Evolutionary conservation across 2,113 vertebrate species (phyloP).

Genomic region (Pyxicephalus adspersus): DNA sequence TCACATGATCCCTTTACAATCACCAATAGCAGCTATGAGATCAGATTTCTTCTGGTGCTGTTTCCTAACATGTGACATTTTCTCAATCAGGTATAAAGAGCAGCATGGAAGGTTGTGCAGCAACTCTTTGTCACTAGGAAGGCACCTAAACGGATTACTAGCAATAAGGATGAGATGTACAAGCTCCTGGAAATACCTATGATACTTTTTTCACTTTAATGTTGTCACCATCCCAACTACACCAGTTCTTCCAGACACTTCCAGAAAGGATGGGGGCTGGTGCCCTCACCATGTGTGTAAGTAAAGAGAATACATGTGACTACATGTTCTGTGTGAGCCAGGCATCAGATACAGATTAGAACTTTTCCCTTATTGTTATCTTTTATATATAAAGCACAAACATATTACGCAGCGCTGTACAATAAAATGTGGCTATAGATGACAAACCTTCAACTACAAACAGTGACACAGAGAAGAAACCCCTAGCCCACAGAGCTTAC

Average conservation of each 20-base stretch:
- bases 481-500: no score
- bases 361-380: no score
- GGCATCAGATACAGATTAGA: neutral
- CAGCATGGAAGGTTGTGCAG: neutral
- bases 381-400: no score
- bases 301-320: constrained; percentile 64
- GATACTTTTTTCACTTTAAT: neutral
- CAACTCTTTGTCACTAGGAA: neutral
- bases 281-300: constrained; percentile 88
- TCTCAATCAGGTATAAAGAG: neutral
- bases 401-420: no score
- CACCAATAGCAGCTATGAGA: constrained; percentile 68
- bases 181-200: neutral
- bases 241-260: constrained; percentile 58
- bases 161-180: neutral
- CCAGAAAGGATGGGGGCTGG: constrained; percentile 86
- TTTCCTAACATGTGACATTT: constrained; percentile 30
- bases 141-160: neutral
- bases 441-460: no score
- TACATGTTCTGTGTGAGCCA: constrained; percentile 10
- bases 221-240: constrained; percentile 42
- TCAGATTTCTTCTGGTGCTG: constrained; percentile 73
- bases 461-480: no score
- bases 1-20: constrained; percentile 70
- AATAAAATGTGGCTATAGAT: no score